phyloP scores from a whole-genome alignment of 1,140 invertebrate species.

The Drosophila insularis region DNA sequence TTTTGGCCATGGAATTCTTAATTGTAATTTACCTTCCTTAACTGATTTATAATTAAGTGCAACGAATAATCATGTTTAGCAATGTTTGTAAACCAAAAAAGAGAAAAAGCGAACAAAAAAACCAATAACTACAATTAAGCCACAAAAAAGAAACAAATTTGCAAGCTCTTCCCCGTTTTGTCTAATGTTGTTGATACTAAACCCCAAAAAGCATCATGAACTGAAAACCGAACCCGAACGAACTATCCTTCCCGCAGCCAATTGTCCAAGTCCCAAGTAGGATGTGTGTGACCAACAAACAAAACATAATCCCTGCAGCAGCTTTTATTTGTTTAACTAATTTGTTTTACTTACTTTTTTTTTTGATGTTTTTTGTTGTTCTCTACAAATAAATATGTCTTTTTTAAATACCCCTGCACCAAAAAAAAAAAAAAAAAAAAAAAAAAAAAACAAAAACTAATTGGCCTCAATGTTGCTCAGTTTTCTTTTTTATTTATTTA shows the following conservation, averaged over 20 bases:
- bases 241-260: slow-evolving; percentile 3
- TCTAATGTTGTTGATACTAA: slow-evolving; percentile 23
- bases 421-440: neutral
- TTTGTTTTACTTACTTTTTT: slow-evolving; percentile 19
- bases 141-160: neutral
- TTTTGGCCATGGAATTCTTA: neutral
- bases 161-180: slow-evolving; percentile 1
- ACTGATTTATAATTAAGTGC: slow-evolving; percentile 48
- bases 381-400: slow-evolving; percentile 62
- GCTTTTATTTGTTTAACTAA: slow-evolving; percentile 46
- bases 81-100: slow-evolving; percentile 31
- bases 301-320: slow-evolving; percentile 1
- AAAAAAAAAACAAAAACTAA: slow-evolving; percentile 40
- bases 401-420: slow-evolving; percentile 38
- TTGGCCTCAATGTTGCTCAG: slow-evolving; percentile 64
- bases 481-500: slow-evolving; percentile 46
- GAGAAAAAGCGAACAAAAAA: slow-evolving; percentile 1
- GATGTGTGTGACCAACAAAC: slow-evolving; percentile 34
- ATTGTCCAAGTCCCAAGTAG: slow-evolving; percentile 34
- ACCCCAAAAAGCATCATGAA: slow-evolving; percentile 13
- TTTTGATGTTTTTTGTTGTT: slow-evolving; percentile 30
- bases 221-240: slow-evolving; percentile 15
- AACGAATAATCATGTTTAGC: slow-evolving; percentile 14
- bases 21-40: slow-evolving; percentile 14
- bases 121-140: slow-evolving; percentile 9